Percentiles rank a stretch among this genome's conserved stretches.
These are phyloP conservation scores for Congeria kusceri DNA, from an alignment of 2,888 invertebrate species.

Conservation along the genomic window DNA sequence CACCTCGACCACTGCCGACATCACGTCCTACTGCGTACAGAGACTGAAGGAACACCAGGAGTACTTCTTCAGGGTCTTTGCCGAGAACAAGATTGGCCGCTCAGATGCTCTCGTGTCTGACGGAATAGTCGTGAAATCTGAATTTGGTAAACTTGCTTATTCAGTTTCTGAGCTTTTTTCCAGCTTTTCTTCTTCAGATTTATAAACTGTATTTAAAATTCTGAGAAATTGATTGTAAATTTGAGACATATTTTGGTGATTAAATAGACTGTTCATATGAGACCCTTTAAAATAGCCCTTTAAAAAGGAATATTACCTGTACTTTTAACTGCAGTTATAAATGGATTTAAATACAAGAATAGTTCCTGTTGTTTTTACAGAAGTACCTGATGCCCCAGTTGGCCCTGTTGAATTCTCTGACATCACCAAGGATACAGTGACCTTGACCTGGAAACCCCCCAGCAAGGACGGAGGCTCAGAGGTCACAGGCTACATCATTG, in stretches of 20 bases:
- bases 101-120: conserved; percentile 78
- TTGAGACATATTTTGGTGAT: too few species aligned
- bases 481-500: conserved; percentile 79
- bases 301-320: too few species aligned
- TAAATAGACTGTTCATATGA: too few species aligned
- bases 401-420: conserved; percentile 76
- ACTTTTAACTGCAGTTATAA: too few species aligned
- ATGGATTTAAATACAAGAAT: too few species aligned
- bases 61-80: conserved; percentile 83
- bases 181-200: too few species aligned
- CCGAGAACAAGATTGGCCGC: conserved; percentile 82
- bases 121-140: conserved; percentile 78
- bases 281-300: too few species aligned
- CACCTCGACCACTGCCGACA: conserved; percentile 92
- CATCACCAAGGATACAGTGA: conserved; percentile 74
- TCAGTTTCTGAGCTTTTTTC: too few species aligned
- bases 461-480: conserved; percentile 83
- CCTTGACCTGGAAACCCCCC: conserved; percentile 82
- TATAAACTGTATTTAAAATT: too few species aligned
- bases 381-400: conserved; percentile 78
- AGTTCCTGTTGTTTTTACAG: conserved; percentile 60
- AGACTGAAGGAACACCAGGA: conserved; percentile 86
- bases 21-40: conserved; percentile 79
- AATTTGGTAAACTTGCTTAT: conserved; percentile 70
- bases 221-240: too few species aligned